Evolutionary conservation across 1,140 invertebrate genomes (phyloP).

Genomic region (Leptonema lineaticorne): DNA sequence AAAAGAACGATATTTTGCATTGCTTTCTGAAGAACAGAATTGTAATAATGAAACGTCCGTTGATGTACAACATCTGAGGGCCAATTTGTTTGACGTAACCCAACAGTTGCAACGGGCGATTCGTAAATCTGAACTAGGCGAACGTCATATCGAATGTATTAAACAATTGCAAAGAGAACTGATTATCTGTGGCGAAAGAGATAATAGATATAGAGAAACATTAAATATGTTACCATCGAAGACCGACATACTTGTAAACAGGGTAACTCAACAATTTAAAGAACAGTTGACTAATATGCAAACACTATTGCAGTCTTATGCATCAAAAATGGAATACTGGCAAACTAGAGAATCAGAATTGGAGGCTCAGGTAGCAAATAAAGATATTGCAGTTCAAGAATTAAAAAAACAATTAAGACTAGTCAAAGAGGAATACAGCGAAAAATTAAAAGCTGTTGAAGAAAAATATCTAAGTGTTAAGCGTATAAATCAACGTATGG

Average conservation of each 20-base stretch:
- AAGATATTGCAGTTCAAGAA: conserved; percentile 54
- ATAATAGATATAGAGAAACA: conserved; percentile 40
- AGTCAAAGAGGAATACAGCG: conserved; percentile 56
- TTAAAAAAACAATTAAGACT: conserved; percentile 54
- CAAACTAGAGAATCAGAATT: conserved; percentile 51
- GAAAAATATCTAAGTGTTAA: conserved; percentile 72
- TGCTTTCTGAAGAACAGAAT: conserved; percentile 51
- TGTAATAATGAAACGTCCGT: conserved; percentile 48
- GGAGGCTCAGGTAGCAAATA: conserved; percentile 53
- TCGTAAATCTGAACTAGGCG: conserved; percentile 55
- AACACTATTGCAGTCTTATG: conserved; percentile 50
- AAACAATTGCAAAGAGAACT: conserved; percentile 57
- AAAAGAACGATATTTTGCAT: conserved; percentile 52
- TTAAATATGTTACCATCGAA: conserved; percentile 37
- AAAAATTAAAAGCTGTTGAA: conserved; percentile 62
- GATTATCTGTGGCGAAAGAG: conserved; percentile 55
- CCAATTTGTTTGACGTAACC: conserved; percentile 56
- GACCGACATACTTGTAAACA: conserved; percentile 34
- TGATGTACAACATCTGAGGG: conserved; percentile 48
- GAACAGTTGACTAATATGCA: conserved; percentile 45
- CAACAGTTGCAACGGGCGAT: conserved; percentile 58
- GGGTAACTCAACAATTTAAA: conserved; percentile 31
- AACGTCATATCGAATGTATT: conserved; percentile 55
- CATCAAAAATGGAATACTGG: conserved; percentile 49
- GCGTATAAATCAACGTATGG: conserved; percentile 65